Base-by-base conservation (phyloP, 2,888 invertebrate species). In the Barypeithes pellucidus region DNA sequence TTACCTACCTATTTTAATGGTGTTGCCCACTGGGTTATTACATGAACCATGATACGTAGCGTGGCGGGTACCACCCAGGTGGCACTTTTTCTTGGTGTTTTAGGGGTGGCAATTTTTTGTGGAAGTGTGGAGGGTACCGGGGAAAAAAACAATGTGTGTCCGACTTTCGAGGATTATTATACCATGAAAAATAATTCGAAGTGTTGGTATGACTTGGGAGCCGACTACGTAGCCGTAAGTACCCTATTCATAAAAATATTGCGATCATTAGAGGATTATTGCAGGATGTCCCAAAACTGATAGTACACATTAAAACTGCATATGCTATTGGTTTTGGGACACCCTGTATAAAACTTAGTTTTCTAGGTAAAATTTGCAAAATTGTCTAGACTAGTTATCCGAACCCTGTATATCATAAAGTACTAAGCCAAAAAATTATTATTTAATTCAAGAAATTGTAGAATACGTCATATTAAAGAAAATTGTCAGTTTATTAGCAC, bases 121-220 rank as follows among this genome's bases (percentile, higher is more conserved):
- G 29, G 11, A 14, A 14, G 29, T 14, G 65, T 36, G 4, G 24
- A 65, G 4, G 76, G 60, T 39, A 14, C 29, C 24, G 72, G 73
- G 52, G 62, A 76, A 39, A 72, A 79, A 61, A 85, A 83, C 71
- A 86, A 86, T 78, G 85, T 85, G 67, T 86, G 86, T 76, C 82
- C 82, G 12, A 84, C 82, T 9, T 82, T 82, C 66, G 75, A 81
- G 66, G 85, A 85, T 78, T 86, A 86, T 76, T 82, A 83, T 70
- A 82, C 83, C 1, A 78, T 84, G 36, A 80, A 81, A 62, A 80
- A 81, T 62, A 86, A 84, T 74, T 77, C 83, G 43, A 84, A 82
- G 50, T 86, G 85, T 77, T 85, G 84, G 81, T 85, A 84, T 71
- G 83, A 85, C 77, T 77, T 82, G 16, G 80, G 83, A 14, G 84